phyloP scores from a whole-genome alignment of 2,888 invertebrate genomes.

The Cylindroiulus punctatus region DNA sequence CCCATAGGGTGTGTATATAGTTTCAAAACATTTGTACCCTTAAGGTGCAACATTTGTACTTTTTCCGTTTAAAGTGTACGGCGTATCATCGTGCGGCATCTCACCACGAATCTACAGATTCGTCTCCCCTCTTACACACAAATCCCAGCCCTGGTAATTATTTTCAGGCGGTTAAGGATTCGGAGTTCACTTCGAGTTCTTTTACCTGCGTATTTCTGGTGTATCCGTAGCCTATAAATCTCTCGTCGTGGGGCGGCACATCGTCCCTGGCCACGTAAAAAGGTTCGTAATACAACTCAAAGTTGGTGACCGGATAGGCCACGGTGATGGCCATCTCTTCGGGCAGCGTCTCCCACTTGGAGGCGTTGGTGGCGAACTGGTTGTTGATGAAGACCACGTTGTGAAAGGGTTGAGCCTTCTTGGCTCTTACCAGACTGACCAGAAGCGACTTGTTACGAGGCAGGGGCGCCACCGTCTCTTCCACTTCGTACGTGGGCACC shows the following conservation, averaged over 20 bases:
- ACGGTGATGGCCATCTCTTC: slow-evolving; percentile 71
- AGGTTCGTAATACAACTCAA: slow-evolving; percentile 87
- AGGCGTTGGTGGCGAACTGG: slow-evolving; percentile 90
- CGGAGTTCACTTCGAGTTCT: no score
- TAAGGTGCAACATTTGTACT: no score
- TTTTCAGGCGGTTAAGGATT: no score
- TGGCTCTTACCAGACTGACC: slow-evolving; percentile 78
- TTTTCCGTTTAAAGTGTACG: no score
- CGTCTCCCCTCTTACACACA: no score
- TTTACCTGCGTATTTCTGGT: slow-evolving; percentile 89
- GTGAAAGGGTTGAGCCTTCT: slow-evolving; percentile 87
- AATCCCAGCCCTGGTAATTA: no score
- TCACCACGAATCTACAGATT: no score
- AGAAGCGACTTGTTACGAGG: slow-evolving; percentile 84
- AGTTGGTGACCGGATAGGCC: slow-evolving; percentile 83
- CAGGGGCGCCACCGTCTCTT: slow-evolving; percentile 76
- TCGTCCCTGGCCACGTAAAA: slow-evolving; percentile 87
- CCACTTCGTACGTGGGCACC: slow-evolving; percentile 89
- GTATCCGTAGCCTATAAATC: slow-evolving; percentile 91
- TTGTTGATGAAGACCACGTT: slow-evolving; percentile 92
- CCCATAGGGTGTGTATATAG: no score
- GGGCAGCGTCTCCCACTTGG: slow-evolving; percentile 71
- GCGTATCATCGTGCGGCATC: no score
- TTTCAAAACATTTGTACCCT: no score
- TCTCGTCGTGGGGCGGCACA: slow-evolving; percentile 80